Percentiles rank a stretch among this genome's conserved stretches.
Evolutionary conservation across 2,113 vertebrate genomes (phyloP).

Genomic region (Xiphorhynchus elegans): DNA sequence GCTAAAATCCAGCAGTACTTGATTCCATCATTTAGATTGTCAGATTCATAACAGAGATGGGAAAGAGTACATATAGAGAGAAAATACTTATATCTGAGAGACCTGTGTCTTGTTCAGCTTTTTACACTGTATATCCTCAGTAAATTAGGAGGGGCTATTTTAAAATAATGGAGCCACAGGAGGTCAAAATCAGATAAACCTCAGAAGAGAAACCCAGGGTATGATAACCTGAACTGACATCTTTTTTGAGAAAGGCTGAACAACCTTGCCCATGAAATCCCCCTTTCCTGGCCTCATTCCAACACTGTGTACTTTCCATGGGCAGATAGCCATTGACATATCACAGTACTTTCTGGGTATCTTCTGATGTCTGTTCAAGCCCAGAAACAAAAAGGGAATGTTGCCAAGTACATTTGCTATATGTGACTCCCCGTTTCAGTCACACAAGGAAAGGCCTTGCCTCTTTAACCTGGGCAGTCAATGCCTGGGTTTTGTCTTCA

Average conservation of each 20-base stretch:
- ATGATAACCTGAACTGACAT: neutral
- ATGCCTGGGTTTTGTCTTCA: neutral
- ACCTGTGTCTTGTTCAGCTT: neutral
- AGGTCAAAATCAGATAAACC: neutral
- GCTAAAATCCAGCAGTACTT: neutral
- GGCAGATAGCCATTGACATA: neutral
- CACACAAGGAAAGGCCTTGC: neutral
- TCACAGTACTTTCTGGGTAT: neutral
- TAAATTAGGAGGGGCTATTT: neutral
- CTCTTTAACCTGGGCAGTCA: neutral
- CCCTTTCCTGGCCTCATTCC: neutral
- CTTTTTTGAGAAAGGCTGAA: neutral
- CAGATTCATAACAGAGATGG: neutral
- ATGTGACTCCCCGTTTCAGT: neutral
- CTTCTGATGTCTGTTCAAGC: neutral
- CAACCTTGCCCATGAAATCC: neutral
- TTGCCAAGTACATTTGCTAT: slow-evolving; percentile 20
- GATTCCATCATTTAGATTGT: neutral
- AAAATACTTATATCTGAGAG: neutral
- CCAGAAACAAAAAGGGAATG: slow-evolving; percentile 1
- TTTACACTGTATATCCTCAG: neutral
- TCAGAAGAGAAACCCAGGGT: neutral
- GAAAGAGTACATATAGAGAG: neutral
- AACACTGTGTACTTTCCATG: neutral
- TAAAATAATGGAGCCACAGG: neutral